Base-by-base conservation (phyloP, 2,113 vertebrate species). In the Stomatorhinus ivindoensis region DNA sequence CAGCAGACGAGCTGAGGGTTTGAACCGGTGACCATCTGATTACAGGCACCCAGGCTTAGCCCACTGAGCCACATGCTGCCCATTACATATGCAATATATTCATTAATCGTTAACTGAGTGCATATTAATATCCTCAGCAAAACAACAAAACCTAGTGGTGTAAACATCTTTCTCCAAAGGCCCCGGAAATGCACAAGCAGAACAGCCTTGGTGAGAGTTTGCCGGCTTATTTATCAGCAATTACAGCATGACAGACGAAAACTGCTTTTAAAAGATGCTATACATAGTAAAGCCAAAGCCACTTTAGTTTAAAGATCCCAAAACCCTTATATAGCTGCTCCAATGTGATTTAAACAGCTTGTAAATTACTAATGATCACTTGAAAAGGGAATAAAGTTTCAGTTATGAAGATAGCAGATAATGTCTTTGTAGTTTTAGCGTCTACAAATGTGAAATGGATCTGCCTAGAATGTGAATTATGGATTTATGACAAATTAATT, bases 401-500 rank as follows among this genome's bases (percentile, higher is more conserved):
- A 84, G 73, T 87, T 53, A 87, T 87, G 85, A 35, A 55, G 44
- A 53, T 27, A 87, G 85, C 31, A 8, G 85, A 47, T 19, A 17
- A 87, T 19, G 85, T 53, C 27, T 39, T 21, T 53, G 39, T 87
- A 87, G 50, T 53, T 87, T 55, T 53, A 87, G 4, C 35, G 50
- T n/a, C 50, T 53, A 31, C 10, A 87, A 53, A 53, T 87, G 35
- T 87, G n/a, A 55, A 87, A 87, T 53, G 3, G n/a, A 53, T 51
- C 47, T 86, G 1, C 50, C 44, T 85, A 27, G 47, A 50, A 86
- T 31, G 83, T 53, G 85, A 27, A 17, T 53, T 35, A 50, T n/a
- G n/a, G 24, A 35, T 87, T 53, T 87, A 53, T 86, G n/a, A 51
- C 13, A 11, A 55, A 53, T 90, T 91, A 89, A 91, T 92, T 89